Evolutionary conservation across 2,888 invertebrate genomes (phyloP), one percentile per base, ranked within the genome.

Genomic region (Pteria penguin): DNA sequence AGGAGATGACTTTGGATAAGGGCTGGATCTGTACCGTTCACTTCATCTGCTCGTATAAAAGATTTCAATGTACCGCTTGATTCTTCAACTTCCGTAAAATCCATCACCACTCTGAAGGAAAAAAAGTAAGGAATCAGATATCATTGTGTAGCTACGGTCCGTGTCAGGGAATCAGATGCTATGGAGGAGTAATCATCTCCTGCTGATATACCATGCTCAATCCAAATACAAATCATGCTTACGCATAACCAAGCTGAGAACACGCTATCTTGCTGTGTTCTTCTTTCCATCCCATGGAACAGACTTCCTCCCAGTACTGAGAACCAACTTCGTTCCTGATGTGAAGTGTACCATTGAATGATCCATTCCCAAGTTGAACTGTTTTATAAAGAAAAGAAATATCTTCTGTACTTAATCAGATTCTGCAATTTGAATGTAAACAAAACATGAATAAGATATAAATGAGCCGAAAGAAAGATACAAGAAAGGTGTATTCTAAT

Each of bases 231-330:
- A n/a, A n/a, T n/a, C n/a, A n/a, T n/a, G n/a, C 72, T 75, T 71
- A 86, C 85, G 74, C 82, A 68, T 86, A 87, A 5, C 86, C 86
- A 0, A 87, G 80, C 62, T 87, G 86, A 54, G 71, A 66, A 66
- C 87, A 87, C n/a, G 81, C 78, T 26, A 84, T 54, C 1, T 75
- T 33, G 26, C 85, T 83, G 24, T 81, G 68, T 0, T 73, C 80
- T 1, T 58, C 32, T 62, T 86, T 83, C 88, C 88, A 88, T 27
- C 78, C 78, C n/a, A 76, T 78, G 11, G 83, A 36, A 73, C 89
- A 89, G 1, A 88, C 84, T 5, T 81, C 82, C 55, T 84, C 83
- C 88, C 87, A 88, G 18, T 67, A 52, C 2, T 72, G 67, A 8
- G 18, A 45, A 1, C 73, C 63, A 4, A 62, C 65, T 0, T 82